A percentile compares a stretch with the other conserved stretches of the same genome.
phyloP scores from a whole-genome alignment of 2,888 invertebrate genomes.

The Microctonus hyperodae region DNA sequence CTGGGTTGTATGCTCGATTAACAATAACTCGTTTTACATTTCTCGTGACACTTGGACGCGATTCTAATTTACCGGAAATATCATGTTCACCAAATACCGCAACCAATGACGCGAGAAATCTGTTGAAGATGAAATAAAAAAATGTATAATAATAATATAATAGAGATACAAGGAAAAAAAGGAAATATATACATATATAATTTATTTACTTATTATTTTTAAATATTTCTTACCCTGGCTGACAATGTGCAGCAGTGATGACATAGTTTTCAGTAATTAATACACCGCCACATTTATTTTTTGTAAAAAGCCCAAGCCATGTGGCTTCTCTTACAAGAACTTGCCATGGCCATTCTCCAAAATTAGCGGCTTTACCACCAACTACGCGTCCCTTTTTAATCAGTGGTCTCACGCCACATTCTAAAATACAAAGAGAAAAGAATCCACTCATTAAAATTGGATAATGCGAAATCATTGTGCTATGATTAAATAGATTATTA shows the following conservation, averaged over 20 bases:
- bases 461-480: neutral
- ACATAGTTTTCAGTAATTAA: conserved; percentile 88
- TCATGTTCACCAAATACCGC: conserved; percentile 93
- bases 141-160: neutral
- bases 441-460: conserved; percentile 25
- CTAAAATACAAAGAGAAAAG: conserved; percentile 67
- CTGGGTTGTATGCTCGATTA: conserved; percentile 87
- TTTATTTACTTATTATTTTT: neutral
- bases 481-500: conserved; percentile 1
- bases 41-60: conserved; percentile 77
- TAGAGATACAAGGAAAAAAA: neutral
- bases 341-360: conserved; percentile 94
- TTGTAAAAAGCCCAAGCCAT: conserved; percentile 92
- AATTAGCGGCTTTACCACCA: conserved; percentile 85
- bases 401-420: conserved; percentile 86
- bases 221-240: conserved; percentile 77
- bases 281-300: conserved; percentile 95
- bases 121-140: conserved; percentile 46
- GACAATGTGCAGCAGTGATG: conserved; percentile 93
- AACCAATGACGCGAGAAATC: conserved; percentile 87
- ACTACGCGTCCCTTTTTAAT: conserved; percentile 84
- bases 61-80: conserved; percentile 84
- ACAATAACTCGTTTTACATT: conserved; percentile 89
- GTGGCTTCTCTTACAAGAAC: conserved; percentile 90
- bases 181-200: no score